Evolutionary conservation across 2,888 invertebrate genomes (phyloP).

Genomic region (Trypoxylon attenuatum): DNA sequence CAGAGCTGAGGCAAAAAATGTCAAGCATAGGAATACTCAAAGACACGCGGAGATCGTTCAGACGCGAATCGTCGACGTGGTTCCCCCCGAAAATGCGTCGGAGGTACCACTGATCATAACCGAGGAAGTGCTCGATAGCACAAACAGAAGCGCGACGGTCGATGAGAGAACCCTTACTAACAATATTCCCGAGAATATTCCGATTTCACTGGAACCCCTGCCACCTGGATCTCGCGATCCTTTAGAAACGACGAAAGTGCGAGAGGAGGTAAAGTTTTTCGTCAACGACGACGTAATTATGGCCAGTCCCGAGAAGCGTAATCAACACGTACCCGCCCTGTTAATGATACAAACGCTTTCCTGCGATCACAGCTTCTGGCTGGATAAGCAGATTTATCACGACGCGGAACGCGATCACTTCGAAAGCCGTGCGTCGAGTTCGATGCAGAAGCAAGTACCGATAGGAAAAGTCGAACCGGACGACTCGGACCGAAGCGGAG

Average conservation of each 20-base stretch:
- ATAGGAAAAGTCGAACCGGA: slow-evolving; percentile 74
- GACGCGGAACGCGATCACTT: slow-evolving; percentile 82
- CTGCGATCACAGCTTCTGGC: slow-evolving; percentile 78
- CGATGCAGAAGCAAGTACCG: slow-evolving; percentile 38
- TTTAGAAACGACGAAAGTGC: background rate
- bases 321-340: slow-evolving; percentile 21
- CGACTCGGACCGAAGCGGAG: slow-evolving; percentile 69
- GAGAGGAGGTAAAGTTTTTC: slow-evolving; percentile 68
- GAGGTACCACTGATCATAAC: too few relatives aligned
- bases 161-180: background rate
- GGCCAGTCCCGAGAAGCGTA: slow-evolving; percentile 58
- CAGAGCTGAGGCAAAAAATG: too few relatives aligned
- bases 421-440: slow-evolving; percentile 75
- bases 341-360: slow-evolving; percentile 35
- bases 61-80: too few relatives aligned
- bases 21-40: too few relatives aligned
- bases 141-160: too few relatives aligned
- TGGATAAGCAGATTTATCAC: slow-evolving; percentile 79
- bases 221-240: too few relatives aligned
- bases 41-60: too few relatives aligned
- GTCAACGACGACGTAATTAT: slow-evolving; percentile 69
- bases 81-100: too few relatives aligned
- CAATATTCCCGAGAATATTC: background rate
- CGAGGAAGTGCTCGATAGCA: slow-evolving; percentile 27
- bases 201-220: too few relatives aligned